Base-by-base conservation (phyloP, 2,797 vertebrate genomes). In the Tenualosa thibaudeaui region DNA sequence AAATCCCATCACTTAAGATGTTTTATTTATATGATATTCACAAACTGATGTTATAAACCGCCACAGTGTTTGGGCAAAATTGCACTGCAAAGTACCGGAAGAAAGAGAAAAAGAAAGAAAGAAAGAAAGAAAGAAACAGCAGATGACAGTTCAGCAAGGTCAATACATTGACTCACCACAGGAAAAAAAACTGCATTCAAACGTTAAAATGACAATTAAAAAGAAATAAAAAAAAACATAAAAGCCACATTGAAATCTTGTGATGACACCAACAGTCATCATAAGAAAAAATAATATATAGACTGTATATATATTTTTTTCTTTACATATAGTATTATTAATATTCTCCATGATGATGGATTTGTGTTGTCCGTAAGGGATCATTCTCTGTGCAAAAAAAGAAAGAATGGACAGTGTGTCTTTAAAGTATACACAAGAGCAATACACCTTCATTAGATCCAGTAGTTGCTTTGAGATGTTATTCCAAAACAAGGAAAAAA, bases 11-110 rank as follows among this genome's bases (percentile, higher is more conserved):
- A 89, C 91, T 93, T 92, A 94, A 94, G 92, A 94, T 93, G 91
- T 87, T 95, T 94, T 92, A 94, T 93, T 78, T 92, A 89, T 92
- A 93, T 93, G 91, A 90, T 93, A 87, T 90, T 93, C 90, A 90
- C 89, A 91, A 93, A 93, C 92, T 65, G 89, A 92, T 90, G 93
- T 92, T 92, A 92, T 93, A 92, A 94, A 94, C 88, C 91, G 91
- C 89, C 91, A 91, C 91, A 93, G 91, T 92, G 90, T 92, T 90
- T 86, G 92, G 91, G 91, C 93, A 94, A 92, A 93, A 92, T 92
- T 91, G 92, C 91, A 89, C 92, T 88, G 92, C 92, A 92, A 89
- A 92, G 92, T 92, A 93, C 90, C 89, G 92, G 91, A 92, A 86
- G 86, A 92, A 92, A 86, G 89, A 78, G 84, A 93, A 89, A 87